phyloP scores from a whole-genome alignment of 2,888 invertebrate genomes.

The Brachynemurus nebulosus region DNA sequence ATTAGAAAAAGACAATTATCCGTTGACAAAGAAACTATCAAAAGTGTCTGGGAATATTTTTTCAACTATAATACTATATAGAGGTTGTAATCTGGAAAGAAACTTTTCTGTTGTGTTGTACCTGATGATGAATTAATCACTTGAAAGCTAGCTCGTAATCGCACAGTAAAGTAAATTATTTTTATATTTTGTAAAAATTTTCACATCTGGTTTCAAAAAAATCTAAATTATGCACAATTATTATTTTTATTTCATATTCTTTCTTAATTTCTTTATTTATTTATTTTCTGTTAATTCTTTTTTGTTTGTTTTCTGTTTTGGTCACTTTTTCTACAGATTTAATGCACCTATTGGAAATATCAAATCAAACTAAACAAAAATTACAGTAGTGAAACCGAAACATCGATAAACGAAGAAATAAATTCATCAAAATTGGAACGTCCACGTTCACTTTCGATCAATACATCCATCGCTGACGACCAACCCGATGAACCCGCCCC shows the following conservation, averaged over 20 bases:
- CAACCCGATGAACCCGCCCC: conserved; percentile 18
- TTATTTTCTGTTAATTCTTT: conserved; percentile 9
- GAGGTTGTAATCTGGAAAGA: no score
- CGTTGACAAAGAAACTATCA: no score
- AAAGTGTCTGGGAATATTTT: no score
- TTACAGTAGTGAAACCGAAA: conserved; percentile 13
- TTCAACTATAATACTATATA: no score
- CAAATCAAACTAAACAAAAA: conserved; percentile 11
- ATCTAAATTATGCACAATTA: no score
- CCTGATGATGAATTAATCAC: no score
- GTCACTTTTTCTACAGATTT: conserved; percentile 10
- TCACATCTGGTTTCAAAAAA: no score
- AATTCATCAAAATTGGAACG: conserved; percentile 28
- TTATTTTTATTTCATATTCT: background rate
- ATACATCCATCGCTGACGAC: conserved; percentile 33
- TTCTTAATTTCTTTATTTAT: background rate
- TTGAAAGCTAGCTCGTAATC: no score
- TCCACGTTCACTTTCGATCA: conserved; percentile 37
- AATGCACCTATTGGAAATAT: conserved; percentile 3
- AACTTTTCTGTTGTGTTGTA: no score
- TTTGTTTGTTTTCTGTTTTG: conserved; percentile 11
- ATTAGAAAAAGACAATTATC: no score
- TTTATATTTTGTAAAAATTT: no score
- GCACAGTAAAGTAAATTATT: no score
- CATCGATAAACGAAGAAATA: conserved; percentile 5